These are phyloP conservation scores for Pogonocichla stellata DNA, from an alignment of 2,113 vertebrate species.

Conservation along the genomic window DNA sequence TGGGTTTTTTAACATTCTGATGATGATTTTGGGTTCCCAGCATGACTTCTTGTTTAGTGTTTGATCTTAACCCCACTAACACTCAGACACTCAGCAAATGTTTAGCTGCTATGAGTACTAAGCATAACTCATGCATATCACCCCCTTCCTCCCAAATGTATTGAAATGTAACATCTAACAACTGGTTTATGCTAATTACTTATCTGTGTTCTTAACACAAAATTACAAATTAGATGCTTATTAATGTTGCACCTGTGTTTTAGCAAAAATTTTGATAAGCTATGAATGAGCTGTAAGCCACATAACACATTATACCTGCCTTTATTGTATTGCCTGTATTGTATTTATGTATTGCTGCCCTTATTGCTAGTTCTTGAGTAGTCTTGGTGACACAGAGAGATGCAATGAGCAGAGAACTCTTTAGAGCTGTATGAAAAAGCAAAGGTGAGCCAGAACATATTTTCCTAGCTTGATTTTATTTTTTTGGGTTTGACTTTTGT, in stretches of 20 bases:
- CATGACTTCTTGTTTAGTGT: not conserved
- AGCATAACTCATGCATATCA: not conserved
- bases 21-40: not conserved
- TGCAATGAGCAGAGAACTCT: not conserved
- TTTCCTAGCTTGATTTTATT: not conserved
- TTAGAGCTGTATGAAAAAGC: not conserved
- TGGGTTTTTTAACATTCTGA: not conserved
- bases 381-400: not conserved
- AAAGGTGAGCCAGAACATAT: not conserved
- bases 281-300: not conserved
- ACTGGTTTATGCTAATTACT: not conserved
- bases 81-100: not conserved
- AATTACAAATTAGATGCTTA: not conserved
- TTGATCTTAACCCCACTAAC: not conserved
- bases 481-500: not conserved
- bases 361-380: not conserved
- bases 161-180: not conserved
- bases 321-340: not conserved
- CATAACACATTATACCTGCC: not conserved
- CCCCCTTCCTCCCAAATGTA: accelerated
- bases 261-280: not conserved
- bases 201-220: not conserved
- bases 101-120: not conserved
- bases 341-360: not conserved
- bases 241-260: not conserved